These are phyloP conservation scores for Sepiola atlantica DNA, from an alignment of 2,888 invertebrate species.

Conservation along the genomic window DNA sequence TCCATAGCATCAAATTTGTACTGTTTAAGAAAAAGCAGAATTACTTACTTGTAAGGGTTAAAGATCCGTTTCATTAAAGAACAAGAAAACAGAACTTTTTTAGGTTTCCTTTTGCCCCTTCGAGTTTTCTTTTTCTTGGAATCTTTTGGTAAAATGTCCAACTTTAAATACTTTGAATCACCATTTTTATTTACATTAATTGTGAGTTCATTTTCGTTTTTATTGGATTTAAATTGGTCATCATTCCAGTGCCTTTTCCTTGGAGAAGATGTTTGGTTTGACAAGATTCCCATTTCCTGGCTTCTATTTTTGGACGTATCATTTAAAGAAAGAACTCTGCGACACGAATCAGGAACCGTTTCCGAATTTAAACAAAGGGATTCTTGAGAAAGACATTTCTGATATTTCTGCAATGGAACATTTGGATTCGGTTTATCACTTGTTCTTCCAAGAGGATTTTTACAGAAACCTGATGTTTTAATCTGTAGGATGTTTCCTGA, in stretches of 20 bases:
- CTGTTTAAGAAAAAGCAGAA: neutral
- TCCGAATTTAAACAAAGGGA: neutral
- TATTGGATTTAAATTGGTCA: neutral
- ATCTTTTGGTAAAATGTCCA: neutral
- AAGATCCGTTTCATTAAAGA: neutral
- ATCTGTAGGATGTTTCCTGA: neutral
- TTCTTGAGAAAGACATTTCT: neutral
- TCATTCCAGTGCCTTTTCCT: neutral
- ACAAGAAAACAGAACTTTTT: neutral
- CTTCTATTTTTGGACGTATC: neutral
- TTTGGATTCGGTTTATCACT: neutral
- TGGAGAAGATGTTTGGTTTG: neutral
- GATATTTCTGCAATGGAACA: neutral
- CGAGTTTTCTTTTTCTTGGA: neutral
- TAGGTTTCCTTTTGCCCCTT: neutral
- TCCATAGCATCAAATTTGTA: neutral
- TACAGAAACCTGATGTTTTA: neutral
- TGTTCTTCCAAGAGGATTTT: neutral
- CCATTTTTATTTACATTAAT: neutral
- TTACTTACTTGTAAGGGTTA: conserved; percentile 32
- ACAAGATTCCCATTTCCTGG: neutral
- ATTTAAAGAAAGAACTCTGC: neutral
- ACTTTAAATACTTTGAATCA: neutral
- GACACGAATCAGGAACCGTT: neutral
- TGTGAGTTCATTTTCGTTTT: neutral